Conservation (phyloP, 2,888 invertebrate genomes). For the Leucania comma region DNA sequence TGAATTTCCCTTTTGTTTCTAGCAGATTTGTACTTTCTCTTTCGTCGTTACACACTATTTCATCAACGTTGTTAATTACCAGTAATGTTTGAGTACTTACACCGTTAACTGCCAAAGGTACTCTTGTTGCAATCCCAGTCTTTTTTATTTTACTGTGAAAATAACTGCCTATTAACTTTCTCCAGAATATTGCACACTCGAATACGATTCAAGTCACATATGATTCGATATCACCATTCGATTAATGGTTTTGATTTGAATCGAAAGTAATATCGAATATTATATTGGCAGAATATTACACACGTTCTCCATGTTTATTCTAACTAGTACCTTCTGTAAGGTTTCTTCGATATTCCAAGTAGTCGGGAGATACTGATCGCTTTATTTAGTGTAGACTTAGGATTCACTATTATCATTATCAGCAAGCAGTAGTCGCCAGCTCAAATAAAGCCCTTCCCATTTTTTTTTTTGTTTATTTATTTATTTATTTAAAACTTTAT, state of each 20-base stretch:
- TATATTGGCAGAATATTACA: slow-evolving; percentile 14
- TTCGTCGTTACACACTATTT: slow-evolving; percentile 16
- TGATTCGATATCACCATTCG: slow-evolving; percentile 51
- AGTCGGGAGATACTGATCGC: background rate
- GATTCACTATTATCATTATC: background rate
- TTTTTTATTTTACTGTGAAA: slow-evolving; percentile 57
- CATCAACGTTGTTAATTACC: slow-evolving; percentile 40
- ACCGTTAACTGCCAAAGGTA: slow-evolving; percentile 35
- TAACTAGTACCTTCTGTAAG: background rate
- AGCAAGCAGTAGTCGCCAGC: background rate
- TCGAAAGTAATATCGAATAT: slow-evolving; percentile 40
- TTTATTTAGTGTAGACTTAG: background rate
- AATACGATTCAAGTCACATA: slow-evolving; percentile 32
- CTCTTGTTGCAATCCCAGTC: slow-evolving; percentile 45
- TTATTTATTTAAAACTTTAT: no score
- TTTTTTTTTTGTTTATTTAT: no score
- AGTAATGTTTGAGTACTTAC: slow-evolving; percentile 33
- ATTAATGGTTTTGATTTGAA: slow-evolving; percentile 52
- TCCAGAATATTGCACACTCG: slow-evolving; percentile 46
- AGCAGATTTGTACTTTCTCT: slow-evolving; percentile 35
- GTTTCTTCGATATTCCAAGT: background rate
- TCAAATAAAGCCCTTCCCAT: no score
- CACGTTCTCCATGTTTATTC: background rate
- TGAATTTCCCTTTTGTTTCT: slow-evolving; percentile 31
- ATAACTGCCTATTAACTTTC: slow-evolving; percentile 61